phyloP scores from a whole-genome alignment of 2,797 vertebrate genomes.

The Glyptemys insculpta region DNA sequence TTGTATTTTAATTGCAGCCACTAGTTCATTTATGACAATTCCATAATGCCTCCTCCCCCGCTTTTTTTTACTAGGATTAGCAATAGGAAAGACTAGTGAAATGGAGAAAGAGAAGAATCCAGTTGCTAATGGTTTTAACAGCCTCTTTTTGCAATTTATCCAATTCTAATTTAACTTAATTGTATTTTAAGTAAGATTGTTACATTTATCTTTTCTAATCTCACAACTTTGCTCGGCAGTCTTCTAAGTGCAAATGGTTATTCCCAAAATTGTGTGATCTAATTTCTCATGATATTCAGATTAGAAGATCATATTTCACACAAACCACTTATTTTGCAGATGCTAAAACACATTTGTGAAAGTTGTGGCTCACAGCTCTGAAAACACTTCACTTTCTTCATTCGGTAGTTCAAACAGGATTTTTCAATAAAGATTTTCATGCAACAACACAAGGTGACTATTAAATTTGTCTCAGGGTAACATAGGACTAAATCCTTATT shows the following conservation, averaged over 20 bases:
- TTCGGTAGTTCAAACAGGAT: background rate
- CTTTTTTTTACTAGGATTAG: background rate
- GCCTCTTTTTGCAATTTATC: background rate
- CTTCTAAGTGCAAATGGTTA: background rate
- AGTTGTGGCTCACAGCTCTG: background rate
- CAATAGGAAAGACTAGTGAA: background rate
- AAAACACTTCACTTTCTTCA: background rate
- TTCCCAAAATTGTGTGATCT: background rate
- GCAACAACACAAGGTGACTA: background rate
- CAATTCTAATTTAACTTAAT: background rate
- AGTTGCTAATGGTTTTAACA: background rate
- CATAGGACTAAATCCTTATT: background rate
- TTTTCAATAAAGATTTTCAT: background rate
- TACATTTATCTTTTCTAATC: background rate
- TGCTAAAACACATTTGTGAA: accelerated
- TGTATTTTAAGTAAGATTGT: background rate
- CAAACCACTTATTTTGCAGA: background rate
- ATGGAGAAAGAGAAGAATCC: too few species aligned
- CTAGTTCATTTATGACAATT: background rate
- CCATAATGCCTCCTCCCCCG: background rate
- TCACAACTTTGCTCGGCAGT: background rate
- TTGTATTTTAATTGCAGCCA: background rate
- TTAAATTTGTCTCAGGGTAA: background rate
- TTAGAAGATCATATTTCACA: background rate
- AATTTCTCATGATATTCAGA: background rate